These are phyloP conservation scores for Argyresthia albistria DNA, from an alignment of 2,888 invertebrate species.

Conservation along the genomic window DNA sequence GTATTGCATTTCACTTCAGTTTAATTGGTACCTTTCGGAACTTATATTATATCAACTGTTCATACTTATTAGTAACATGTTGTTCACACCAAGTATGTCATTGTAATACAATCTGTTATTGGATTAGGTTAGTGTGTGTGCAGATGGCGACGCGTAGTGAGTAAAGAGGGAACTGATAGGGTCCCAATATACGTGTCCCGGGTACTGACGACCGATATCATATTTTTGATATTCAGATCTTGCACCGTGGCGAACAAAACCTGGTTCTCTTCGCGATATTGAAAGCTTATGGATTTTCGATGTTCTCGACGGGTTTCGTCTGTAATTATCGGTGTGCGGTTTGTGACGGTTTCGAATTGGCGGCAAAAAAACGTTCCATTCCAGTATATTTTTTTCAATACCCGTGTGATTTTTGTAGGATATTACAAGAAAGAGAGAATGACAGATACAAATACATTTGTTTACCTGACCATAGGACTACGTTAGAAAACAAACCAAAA, in stretches of 20 bases:
- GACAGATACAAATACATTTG: too few species aligned
- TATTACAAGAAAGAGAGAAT: too few species aligned
- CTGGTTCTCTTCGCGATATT: conserved; percentile 65
- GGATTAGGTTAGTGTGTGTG: conserved; percentile 62
- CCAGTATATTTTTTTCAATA: too few species aligned
- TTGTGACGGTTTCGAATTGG: background rate
- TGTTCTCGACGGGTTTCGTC: conserved; percentile 30
- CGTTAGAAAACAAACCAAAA: too few species aligned
- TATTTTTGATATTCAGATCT: conserved; percentile 71
- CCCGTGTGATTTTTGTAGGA: too few species aligned
- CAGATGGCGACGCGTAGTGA: conserved; percentile 67
- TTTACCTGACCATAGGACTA: too few species aligned
- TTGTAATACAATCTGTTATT: conserved; percentile 59
- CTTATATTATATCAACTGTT: background rate
- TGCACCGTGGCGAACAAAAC: conserved; percentile 66
- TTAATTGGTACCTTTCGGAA: background rate
- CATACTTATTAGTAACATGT: background rate
- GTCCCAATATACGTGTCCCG: conserved; percentile 68
- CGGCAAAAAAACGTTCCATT: too few species aligned
- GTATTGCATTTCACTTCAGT: background rate
- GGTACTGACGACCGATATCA: conserved; percentile 64
- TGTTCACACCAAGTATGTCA: conserved; percentile 14
- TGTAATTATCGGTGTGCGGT: background rate
- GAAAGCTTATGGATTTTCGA: conserved; percentile 70
- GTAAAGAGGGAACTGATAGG: conserved; percentile 70